These are phyloP conservation scores for Corythaixoides concolor DNA, from an alignment of 2,113 vertebrate genomes.

Conservation along the genomic window DNA sequence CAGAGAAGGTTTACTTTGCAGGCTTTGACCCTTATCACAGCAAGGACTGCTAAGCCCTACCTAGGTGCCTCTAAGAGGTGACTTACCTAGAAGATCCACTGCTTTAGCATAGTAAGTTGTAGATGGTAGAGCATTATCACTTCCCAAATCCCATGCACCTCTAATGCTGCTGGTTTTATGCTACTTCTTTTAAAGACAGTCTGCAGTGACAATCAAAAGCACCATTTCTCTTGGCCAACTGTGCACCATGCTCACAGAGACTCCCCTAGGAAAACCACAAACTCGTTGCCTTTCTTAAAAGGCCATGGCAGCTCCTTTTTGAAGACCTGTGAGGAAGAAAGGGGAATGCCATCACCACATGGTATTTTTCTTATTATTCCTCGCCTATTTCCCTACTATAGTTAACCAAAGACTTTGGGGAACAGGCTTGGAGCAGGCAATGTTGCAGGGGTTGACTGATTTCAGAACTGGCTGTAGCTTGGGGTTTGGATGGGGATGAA, in stretches of 20 bases:
- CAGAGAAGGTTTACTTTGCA: not conserved
- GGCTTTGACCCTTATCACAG: not conserved
- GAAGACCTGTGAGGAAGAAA: not conserved
- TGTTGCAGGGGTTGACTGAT: not conserved
- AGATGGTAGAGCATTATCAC: not conserved
- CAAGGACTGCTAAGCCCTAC: not conserved
- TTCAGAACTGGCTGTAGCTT: not conserved
- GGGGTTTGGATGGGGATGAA: not conserved
- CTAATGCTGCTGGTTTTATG: not conserved
- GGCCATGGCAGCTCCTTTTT: not conserved
- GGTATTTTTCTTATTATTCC: not conserved
- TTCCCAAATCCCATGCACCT: not conserved
- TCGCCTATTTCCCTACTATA: not conserved
- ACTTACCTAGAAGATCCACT: not conserved
- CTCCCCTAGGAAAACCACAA: not conserved
- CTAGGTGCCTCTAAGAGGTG: not conserved
- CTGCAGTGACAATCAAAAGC: not conserved
- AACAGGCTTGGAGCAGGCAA: not conserved
- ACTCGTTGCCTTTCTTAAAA: not conserved
- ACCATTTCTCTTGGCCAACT: not conserved
- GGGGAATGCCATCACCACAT: not conserved
- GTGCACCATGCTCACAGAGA: not conserved
- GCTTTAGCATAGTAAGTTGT: not conserved
- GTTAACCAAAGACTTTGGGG: not conserved
- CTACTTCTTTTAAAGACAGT: not conserved